Evolutionary conservation across 2,797 vertebrate genomes (phyloP).

Genomic region (Eremophila alpestris): DNA sequence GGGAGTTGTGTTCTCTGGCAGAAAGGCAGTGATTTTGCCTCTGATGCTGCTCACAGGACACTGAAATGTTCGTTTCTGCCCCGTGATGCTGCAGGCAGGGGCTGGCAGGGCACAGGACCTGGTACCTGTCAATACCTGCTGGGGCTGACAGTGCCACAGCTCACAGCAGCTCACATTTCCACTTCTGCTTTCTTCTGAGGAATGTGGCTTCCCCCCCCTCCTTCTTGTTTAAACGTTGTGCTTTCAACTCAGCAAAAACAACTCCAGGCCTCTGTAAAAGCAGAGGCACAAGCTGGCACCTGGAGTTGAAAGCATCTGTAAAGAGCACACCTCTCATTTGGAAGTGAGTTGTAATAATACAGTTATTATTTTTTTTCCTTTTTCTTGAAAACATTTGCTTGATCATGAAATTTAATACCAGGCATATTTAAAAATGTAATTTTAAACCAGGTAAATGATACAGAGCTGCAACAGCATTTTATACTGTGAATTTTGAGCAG

Average conservation of each 20-base stretch:
- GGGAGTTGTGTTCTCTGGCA: not conserved
- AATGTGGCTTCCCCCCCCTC: no score
- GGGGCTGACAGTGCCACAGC: not conserved
- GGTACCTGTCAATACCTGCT: constrained; percentile 12
- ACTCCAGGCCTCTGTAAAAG: not conserved
- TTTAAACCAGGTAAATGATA: not conserved
- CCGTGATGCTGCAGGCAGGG: not conserved
- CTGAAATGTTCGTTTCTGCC: not conserved
- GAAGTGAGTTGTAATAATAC: not conserved
- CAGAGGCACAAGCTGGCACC: not conserved
- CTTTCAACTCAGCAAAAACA: not conserved
- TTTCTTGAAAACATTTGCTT: not conserved
- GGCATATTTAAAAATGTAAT: not conserved
- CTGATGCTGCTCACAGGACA: not conserved
- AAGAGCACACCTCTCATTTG: not conserved
- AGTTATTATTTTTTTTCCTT: not conserved
- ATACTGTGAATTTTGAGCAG: not conserved
- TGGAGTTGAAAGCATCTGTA: not conserved
- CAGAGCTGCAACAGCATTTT: not conserved
- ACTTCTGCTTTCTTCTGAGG: not conserved
- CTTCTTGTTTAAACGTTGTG: not conserved
- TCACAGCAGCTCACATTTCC: not conserved
- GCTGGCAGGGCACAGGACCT: not conserved
- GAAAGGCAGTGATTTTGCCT: not conserved
- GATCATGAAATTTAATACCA: not conserved